A percentile compares a stretch with the other conserved stretches of the same genome.
phyloP scores from a whole-genome alignment of 2,113 vertebrate species.

The Syngnathoides biaculeatus region DNA sequence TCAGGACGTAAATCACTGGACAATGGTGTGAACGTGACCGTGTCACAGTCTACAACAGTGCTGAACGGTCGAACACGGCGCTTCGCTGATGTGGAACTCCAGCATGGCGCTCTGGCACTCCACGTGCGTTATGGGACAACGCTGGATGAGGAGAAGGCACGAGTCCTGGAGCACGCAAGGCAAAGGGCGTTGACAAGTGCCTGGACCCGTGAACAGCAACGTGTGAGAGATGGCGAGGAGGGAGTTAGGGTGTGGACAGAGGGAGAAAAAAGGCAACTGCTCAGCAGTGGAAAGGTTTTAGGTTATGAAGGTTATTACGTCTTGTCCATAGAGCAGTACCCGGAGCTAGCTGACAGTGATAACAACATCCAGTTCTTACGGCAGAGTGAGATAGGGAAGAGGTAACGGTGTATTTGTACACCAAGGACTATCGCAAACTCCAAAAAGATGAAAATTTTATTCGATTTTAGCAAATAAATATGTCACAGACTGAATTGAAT shows the following conservation, averaged over 20 bases:
- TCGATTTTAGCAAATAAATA: constrained; percentile 39
- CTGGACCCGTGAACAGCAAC: constrained; percentile 96
- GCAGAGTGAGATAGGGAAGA: constrained; percentile 97
- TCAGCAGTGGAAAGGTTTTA: constrained; percentile 94
- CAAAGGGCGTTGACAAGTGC: constrained; percentile 90
- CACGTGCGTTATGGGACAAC: constrained; percentile 96
- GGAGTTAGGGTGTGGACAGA: constrained; percentile 94
- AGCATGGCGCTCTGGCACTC: constrained; percentile 86
- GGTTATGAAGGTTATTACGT: constrained; percentile 98
- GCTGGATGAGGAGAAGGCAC: constrained; percentile 92
- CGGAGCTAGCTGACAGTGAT: constrained; percentile 94
- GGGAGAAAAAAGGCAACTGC: constrained; percentile 95
- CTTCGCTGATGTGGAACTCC: constrained; percentile 96
- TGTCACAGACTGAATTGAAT: constrained; percentile 47
- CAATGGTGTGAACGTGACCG: constrained; percentile 93
- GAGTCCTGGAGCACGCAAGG: constrained; percentile 90
- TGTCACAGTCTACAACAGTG: constrained; percentile 95
- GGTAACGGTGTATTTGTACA: constrained; percentile 78
- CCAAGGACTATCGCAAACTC: constrained; percentile 35
- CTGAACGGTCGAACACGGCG: constrained; percentile 92
- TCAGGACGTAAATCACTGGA: constrained; percentile 91
- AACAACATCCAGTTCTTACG: constrained; percentile 98
- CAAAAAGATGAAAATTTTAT: constrained; percentile 2
- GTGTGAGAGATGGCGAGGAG: constrained; percentile 93
- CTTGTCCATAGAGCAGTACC: constrained; percentile 98